phyloP scores from a whole-genome alignment of 2,113 vertebrate species.

The Steatornis caripensis region DNA sequence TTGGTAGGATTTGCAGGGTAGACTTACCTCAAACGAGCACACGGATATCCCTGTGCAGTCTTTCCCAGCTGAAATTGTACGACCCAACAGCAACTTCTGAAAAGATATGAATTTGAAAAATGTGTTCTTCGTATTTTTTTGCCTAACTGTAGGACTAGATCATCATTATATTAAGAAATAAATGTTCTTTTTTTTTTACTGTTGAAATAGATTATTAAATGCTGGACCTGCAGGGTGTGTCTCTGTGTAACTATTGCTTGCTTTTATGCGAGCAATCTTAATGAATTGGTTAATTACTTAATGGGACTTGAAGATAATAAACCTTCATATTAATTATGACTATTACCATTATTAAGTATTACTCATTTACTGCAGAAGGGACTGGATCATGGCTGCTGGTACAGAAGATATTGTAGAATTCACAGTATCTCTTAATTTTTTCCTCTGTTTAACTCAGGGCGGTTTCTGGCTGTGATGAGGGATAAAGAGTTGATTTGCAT shows the following conservation, averaged over 20 bases:
- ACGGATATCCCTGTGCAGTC: not conserved
- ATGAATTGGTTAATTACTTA: conserved; percentile 48
- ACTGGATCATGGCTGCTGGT: not conserved
- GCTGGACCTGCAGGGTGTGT: conserved; percentile 24
- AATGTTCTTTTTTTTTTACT: not conserved
- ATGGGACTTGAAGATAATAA: conserved; percentile 50
- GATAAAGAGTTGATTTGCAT: not conserved
- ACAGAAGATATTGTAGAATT: not conserved
- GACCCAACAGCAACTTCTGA: not conserved
- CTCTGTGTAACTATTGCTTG: conserved; percentile 13
- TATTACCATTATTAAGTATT: conserved; percentile 37
- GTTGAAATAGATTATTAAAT: not conserved
- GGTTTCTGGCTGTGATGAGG: conserved; percentile 33
- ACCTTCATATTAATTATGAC: conserved; percentile 36
- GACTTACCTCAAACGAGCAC: not conserved
- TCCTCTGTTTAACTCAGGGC: conserved; percentile 28
- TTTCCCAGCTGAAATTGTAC: not conserved
- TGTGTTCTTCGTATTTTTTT: not conserved
- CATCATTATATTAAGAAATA: not conserved
- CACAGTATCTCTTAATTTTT: conserved; percentile 9
- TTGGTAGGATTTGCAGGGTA: not conserved
- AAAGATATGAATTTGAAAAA: not conserved
- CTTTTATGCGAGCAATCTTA: conserved; percentile 2
- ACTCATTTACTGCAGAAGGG: conserved; percentile 20
- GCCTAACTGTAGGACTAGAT: not conserved